Evolutionary conservation across 1,140 invertebrate genomes (phyloP), one percentile per base, ranked within the genome.

Genomic region (Lethocerus indicus): DNA sequence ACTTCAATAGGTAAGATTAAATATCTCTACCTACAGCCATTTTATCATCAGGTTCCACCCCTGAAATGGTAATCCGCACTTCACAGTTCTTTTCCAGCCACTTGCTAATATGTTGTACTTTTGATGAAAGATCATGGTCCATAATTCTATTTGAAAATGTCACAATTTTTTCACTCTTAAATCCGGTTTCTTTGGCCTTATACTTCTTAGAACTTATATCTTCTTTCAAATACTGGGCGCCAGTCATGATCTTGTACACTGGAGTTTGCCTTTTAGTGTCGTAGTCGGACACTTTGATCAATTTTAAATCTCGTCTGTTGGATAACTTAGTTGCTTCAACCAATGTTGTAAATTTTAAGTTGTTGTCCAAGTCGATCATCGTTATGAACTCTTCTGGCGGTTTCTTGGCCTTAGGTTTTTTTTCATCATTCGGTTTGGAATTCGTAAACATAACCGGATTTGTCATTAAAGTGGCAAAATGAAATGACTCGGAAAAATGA

Each of bases 121-220:
- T 50, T 27, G 37, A 42, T 3, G 42, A 26, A 13, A 50, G n/a
- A 23, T 50, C 49, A 41, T 50, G 49, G 1, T 16, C 23, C 16
- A 26, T 41, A 1, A 50, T 50, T 3, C 29, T 42, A 12, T 40
- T n/a, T 6, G 39, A 24, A 26, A 50, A 18, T 21, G 49, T 20
- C 24, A 50, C 13, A 28, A 50, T 40, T 23, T 50, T 50, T 32
- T 50, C 49, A 27, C 49, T 24, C 24, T 50, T 50, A 41, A 42
- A 50, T 2, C 37, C 37, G 9, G 16, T 50, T 9, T 14, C 47
- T 12, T 18, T 39, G 20, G 20, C n/a, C 29, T 50, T 50, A 5
- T 24, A 25, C 35, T 50, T 50, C 27, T 40, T 50, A 14, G 18
- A 4, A 21, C n/a, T 21, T 23, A 50, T 20, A 21, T 36, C 49